phyloP scores from a whole-genome alignment of 2,113 vertebrate genomes.

The Periophthalmodon schlosseri region DNA sequence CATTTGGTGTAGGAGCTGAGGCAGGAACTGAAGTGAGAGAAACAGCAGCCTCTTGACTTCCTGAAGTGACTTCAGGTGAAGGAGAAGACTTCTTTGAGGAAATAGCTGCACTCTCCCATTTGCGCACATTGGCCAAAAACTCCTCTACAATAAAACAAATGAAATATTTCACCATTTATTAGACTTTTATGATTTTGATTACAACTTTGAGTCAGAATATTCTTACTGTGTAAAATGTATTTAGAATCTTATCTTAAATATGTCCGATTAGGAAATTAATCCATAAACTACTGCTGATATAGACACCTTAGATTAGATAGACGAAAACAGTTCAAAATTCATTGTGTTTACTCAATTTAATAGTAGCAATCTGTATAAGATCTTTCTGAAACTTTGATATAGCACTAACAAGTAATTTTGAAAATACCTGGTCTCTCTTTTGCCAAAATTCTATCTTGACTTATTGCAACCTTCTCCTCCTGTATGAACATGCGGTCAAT shows the following conservation, averaged over 20 bases:
- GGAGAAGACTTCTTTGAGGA: conserved; percentile 51
- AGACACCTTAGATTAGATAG: no score
- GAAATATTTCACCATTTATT: no score
- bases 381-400: no score
- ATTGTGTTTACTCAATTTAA: no score
- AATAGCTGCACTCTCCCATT: conserved; percentile 72
- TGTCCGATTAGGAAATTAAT: no score
- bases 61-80: conserved; percentile 32
- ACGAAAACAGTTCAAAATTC: no score
- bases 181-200: no score
- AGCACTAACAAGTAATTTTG: background rate
- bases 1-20: conserved; percentile 18
- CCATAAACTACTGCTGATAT: no score
- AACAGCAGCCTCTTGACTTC: conserved; percentile 23
- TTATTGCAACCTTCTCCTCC: conserved; percentile 89
- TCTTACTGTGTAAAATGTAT: no score
- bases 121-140: conserved; percentile 83
- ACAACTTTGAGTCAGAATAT: no score
- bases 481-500: conserved; percentile 97
- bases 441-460: conserved; percentile 86
- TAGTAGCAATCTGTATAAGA: background rate
- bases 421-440: conserved; percentile 88
- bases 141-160: conserved; percentile 81
- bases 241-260: no score
- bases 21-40: background rate